Percentiles rank a stretch among this genome's conserved stretches.
Evolutionary conservation across 2,888 invertebrate genomes (phyloP).

Genomic region (Sinodicranocentrus sp.): DNA sequence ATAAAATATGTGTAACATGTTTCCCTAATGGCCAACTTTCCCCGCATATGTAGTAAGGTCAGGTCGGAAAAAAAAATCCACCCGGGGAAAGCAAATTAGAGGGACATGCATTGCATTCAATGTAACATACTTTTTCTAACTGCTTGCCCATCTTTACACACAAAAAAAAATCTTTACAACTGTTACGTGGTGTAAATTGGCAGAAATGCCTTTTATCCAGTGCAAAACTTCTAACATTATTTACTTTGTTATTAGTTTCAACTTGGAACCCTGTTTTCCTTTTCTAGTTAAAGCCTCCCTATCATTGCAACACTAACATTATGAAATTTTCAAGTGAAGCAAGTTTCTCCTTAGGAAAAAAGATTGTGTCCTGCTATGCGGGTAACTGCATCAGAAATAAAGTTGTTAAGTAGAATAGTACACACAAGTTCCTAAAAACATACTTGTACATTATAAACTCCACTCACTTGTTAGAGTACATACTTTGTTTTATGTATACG

Average conservation of each 20-base stretch:
- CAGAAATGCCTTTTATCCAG: neutral
- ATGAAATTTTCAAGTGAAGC: neutral
- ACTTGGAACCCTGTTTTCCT: slow-evolving; percentile 1
- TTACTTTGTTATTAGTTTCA: slow-evolving; percentile 13
- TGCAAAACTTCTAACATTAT: neutral
- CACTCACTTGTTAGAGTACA: no score
- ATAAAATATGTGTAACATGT: slow-evolving; percentile 44
- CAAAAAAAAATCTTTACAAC: neutral
- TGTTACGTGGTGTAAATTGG: slow-evolving; percentile 11
- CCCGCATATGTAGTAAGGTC: slow-evolving; percentile 1
- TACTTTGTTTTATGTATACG: no score
- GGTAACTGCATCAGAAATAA: no score
- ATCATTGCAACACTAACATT: slow-evolving; percentile 6
- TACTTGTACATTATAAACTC: no score
- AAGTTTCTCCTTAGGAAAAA: neutral
- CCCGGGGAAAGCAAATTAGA: no score
- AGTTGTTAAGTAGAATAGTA: no score
- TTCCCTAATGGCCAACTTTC: slow-evolving; percentile 25
- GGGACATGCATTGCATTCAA: no score
- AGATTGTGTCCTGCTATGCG: no score
- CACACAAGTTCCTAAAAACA: no score
- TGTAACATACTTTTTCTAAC: neutral
- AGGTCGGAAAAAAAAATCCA: no score
- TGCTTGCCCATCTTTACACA: neutral
- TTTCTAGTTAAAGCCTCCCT: neutral